Percentiles rank a stretch among this genome's conserved stretches.
Evolutionary conservation across 2,888 invertebrate species (phyloP).

Genomic region (Dynastes tityus): DNA sequence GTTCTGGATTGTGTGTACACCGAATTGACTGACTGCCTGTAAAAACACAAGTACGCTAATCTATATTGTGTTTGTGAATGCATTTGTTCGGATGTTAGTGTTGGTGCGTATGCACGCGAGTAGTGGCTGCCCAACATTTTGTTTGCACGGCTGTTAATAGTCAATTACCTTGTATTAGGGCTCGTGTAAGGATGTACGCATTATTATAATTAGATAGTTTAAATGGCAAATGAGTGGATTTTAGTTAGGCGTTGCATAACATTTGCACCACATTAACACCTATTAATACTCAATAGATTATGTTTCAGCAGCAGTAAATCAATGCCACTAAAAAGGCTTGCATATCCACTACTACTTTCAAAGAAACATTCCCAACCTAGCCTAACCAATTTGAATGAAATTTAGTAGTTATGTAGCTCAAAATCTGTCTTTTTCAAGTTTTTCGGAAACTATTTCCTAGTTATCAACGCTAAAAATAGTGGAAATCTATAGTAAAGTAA

Average conservation of each 20-base stretch:
- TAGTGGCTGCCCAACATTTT: not conserved
- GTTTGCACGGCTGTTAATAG: slow-evolving; percentile 9
- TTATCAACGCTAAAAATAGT: too few relatives aligned
- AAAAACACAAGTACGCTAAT: slow-evolving; percentile 9
- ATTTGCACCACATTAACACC: too few relatives aligned
- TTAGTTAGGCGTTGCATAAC: not conserved
- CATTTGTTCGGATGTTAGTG: not conserved
- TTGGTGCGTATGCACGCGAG: not conserved
- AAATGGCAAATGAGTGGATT: not conserved
- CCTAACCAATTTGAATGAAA: too few relatives aligned
- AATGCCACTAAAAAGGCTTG: too few relatives aligned
- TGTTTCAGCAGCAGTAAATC: too few relatives aligned
- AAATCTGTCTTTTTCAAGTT: too few relatives aligned
- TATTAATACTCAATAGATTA: too few relatives aligned
- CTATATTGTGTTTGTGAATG: not conserved
- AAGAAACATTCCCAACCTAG: too few relatives aligned
- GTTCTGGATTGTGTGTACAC: slow-evolving; percentile 14
- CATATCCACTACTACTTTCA: too few relatives aligned
- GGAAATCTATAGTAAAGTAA: too few relatives aligned
- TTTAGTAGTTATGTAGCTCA: too few relatives aligned
- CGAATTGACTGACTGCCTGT: slow-evolving; percentile 16
- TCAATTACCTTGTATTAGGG: slow-evolving; percentile 12
- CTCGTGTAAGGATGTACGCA: not conserved
- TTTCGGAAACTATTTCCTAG: too few relatives aligned
- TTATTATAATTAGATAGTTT: slow-evolving; percentile 18